Percentiles rank a stretch among this genome's conserved stretches.
Evolutionary conservation across 2,113 vertebrate species (phyloP).

Genomic region (Felis catus): DNA sequence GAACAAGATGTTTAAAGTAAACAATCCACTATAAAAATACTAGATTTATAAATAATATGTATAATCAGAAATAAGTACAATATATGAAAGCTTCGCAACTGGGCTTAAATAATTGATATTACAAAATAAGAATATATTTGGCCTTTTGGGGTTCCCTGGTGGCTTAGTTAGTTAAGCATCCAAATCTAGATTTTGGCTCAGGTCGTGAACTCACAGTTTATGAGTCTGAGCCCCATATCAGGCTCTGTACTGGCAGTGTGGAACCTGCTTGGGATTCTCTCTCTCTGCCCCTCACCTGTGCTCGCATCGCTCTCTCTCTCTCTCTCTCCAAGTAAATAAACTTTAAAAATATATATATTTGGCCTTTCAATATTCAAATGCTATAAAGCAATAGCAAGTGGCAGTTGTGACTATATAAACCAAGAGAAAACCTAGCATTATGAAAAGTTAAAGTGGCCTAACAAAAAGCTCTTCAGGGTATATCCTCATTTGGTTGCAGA

Average conservation of each 20-base stretch:
- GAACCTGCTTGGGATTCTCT: too few species aligned
- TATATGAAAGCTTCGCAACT: slow-evolving; percentile 56
- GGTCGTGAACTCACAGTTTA: too few species aligned
- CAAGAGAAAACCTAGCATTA: neutral
- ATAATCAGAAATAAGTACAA: slow-evolving; percentile 62
- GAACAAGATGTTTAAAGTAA: slow-evolving; percentile 66
- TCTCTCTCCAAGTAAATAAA: too few species aligned
- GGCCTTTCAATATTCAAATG: slow-evolving; percentile 13
- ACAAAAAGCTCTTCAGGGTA: neutral
- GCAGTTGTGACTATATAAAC: neutral
- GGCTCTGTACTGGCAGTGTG: too few species aligned
- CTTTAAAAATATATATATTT: neutral
- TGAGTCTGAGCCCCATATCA: too few species aligned
- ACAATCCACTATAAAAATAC: slow-evolving; percentile 73
- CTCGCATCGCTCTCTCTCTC: too few species aligned
- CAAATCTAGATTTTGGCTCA: too few species aligned
- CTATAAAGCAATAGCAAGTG: neutral
- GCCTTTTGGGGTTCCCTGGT: neutral
- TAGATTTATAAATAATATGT: slow-evolving; percentile 69
- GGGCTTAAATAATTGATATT: slow-evolving; percentile 52
- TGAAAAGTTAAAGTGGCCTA: neutral
- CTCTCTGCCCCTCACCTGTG: too few species aligned
- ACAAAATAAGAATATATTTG: neutral
- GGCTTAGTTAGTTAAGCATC: too few species aligned
- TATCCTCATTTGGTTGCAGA: neutral